Evolutionary conservation across 2,113 vertebrate genomes (phyloP).

Genomic region (Geococcyx californianus): DNA sequence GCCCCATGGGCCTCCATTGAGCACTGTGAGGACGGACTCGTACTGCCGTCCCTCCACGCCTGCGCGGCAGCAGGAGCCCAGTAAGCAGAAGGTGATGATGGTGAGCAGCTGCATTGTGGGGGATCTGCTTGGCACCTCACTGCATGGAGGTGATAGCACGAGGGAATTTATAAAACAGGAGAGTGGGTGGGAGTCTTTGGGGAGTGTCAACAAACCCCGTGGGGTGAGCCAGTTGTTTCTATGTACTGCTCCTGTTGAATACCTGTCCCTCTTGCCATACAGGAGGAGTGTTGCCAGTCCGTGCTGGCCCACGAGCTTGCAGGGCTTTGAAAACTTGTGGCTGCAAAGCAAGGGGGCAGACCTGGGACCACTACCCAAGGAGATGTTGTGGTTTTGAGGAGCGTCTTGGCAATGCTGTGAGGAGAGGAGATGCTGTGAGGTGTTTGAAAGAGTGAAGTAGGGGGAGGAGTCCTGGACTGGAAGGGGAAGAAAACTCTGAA

Average conservation of each 20-base stretch:
- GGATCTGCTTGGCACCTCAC: fast-evolving
- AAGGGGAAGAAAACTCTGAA: not conserved
- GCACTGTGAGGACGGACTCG: not conserved
- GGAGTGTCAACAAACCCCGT: not conserved
- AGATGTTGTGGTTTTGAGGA: not conserved
- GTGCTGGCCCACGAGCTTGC: fast-evolving
- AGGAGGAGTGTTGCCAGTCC: not conserved
- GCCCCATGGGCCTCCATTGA: not conserved
- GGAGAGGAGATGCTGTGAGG: not conserved
- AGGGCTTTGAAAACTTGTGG: not conserved
- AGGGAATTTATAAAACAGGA: not conserved
- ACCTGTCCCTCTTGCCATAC: not conserved
- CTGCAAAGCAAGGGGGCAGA: not conserved
- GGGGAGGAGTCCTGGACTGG: not conserved
- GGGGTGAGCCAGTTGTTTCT: not conserved
- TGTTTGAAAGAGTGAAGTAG: not conserved
- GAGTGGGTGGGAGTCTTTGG: not conserved
- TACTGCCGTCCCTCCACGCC: fast-evolving
- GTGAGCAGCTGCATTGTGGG: not conserved
- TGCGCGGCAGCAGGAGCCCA: not conserved
- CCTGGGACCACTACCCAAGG: not conserved
- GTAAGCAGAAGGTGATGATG: not conserved
- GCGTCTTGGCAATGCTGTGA: not conserved
- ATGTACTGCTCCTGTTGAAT: not conserved
- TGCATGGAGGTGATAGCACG: not conserved